Base-by-base conservation (phyloP, 2,113 vertebrate species). In the Perca fluviatilis region DNA sequence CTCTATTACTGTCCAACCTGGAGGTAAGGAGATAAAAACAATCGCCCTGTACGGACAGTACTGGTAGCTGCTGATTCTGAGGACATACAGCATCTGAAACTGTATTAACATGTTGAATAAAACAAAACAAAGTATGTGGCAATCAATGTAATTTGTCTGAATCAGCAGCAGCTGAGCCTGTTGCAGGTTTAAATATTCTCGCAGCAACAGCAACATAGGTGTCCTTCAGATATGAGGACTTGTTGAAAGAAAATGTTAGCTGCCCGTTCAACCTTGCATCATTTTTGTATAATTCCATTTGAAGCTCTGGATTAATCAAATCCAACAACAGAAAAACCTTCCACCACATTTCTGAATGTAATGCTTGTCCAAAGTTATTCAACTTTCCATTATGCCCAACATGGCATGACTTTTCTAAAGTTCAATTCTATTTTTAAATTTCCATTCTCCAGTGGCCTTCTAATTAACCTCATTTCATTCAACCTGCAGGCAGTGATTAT, bases 391-490 rank as follows among this genome's bases (percentile, higher is more conserved):
- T 80, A 30, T 50, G 14, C 4, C 9, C 33, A 66, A 80, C 58
- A 54, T 40, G 6, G 51, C 30, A 68, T 27, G 46, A 71, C 73
- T 88, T 66, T 69, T 64, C 19, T 30, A 6, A 77, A 74, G 46
- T 85, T 80, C 36, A 72, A 10, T 68, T 62, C 23, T 80, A 79
- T 79, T 63, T 82, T 75, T 77, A 54, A 72, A 75, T 81, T 86
- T 67, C 19, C 69, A 77, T 70, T 86, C 71, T 85, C 51, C 60
- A 79, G 53, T 83, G 82, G 57, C 65, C 67, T 86, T 64, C 66
- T 93, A 94, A 94, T 92, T 93, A 93, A 91, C 84, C 78, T 82
- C 12, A 84, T 84, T 90, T 80, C 53, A 88, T 87, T 88, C 66
- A 88, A 88, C 89, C 88, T 84, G 75, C 78, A 89, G 90, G 89